These are phyloP conservation scores for Schizothorax lantsangensis DNA, from an alignment of 2,797 vertebrate genomes.

Conservation along the genomic window DNA sequence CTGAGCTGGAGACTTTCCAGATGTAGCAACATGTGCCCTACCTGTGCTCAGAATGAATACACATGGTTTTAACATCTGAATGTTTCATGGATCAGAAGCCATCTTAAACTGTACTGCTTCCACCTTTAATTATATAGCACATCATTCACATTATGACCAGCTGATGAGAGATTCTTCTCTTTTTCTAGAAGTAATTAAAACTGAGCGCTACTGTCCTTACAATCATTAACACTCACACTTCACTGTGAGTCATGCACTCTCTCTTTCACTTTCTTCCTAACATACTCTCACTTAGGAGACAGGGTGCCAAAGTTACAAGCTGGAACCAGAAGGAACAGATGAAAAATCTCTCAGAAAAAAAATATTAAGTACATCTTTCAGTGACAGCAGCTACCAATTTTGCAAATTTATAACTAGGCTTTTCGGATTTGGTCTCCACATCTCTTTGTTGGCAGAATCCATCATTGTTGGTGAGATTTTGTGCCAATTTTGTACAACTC, in stretches of 20 bases:
- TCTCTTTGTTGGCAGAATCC: not conserved
- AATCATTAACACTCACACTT: constrained; percentile 53
- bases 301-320: constrained; percentile 55
- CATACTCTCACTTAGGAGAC: constrained; percentile 65
- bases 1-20: not conserved
- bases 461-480: not conserved
- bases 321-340: constrained; percentile 47
- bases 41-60: not conserved
- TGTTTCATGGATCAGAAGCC: not conserved
- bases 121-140: not conserved
- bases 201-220: constrained; percentile 5
- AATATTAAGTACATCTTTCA: constrained; percentile 20
- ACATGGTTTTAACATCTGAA: not conserved
- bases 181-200: constrained; percentile 56
- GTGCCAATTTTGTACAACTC: not conserved
- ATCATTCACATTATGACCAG: constrained; percentile 27
- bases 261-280: constrained; percentile 48
- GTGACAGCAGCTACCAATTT: constrained; percentile 51
- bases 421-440: constrained; percentile 49
- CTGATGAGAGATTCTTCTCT: constrained; percentile 49
- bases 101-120: not conserved
- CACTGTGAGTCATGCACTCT: constrained; percentile 64
- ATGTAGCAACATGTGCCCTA: not conserved
- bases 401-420: constrained; percentile 25
- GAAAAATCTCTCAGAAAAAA: constrained; percentile 60